Evolutionary conservation across 1,140 invertebrate genomes (phyloP), one percentile per base, ranked within the genome.

Genomic region (Drosophila miranda): DNA sequence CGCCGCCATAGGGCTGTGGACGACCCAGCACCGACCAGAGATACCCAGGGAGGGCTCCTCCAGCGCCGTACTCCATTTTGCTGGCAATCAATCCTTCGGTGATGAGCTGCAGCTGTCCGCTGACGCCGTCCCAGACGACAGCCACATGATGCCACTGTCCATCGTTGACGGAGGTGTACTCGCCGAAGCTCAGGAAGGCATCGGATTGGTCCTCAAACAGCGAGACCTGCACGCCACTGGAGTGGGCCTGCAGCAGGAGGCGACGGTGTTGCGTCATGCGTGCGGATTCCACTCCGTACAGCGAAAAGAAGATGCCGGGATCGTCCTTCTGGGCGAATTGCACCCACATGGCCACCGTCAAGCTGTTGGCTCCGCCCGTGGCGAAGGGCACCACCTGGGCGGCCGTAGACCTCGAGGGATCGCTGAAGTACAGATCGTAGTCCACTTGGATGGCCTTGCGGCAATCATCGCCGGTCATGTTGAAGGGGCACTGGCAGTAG

Each of bases 81-180:
- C 96, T 97, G 7, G 97, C 97, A 68, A 98, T 98, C 8, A 98
- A 93, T 30, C 96, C 97, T 93, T 99, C 98, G 0, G 97, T 98
- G 38, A 98, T 96, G 4, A 99, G 92, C 48, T 95, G 95, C 21
- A 98, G 91, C 90, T 96, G 95, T 13, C 96, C 95, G 48, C 94
- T 95, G 41, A 93, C 93, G n/a, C 96, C 96, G 73, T 97, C 95
- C 98, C 98, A 99, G 13, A 98, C 96, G 21, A 99, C 92, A 14
- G 97, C 97, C 14, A 99, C 94, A 89, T 99, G 97, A 93, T 99
- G 98, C 98, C 98, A 99, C 89, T 98, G 96, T 8, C 97, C 97
- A 86, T 99, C 98, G 78, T 98, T 99, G 19, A 99, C 95, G 0
- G 97, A 97, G 3, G 98, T 97, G 75, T 96, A 98, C 89, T 98